These are phyloP conservation scores for Polyommatus icarus DNA, from an alignment of 2,888 invertebrate genomes.

Conservation along the genomic window DNA sequence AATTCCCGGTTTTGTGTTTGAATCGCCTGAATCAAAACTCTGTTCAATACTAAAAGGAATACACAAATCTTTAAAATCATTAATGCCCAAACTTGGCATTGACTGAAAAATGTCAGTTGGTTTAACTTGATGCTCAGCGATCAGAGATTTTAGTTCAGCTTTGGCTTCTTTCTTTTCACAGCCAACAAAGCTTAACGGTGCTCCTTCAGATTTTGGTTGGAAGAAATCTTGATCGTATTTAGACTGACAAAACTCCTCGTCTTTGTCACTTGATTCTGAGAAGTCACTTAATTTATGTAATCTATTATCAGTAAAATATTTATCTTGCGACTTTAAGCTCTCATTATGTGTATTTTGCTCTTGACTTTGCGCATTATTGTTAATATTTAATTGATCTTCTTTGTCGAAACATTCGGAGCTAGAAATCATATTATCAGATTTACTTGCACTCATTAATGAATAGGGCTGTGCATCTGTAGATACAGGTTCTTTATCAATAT, in stretches of 20 bases:
- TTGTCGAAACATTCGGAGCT: not conserved
- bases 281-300: not conserved
- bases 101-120: slow-evolving; percentile 29
- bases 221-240: slow-evolving; percentile 10
- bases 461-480: not conserved
- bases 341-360: not conserved
- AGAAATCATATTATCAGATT: not conserved
- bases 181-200: slow-evolving; percentile 18
- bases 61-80: slow-evolving; percentile 30
- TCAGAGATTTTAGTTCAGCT: not conserved
- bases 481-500: not conserved
- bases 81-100: slow-evolving; percentile 26
- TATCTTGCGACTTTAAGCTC: not conserved
- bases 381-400: not conserved
- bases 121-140: slow-evolving; percentile 19
- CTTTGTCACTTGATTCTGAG: slow-evolving; percentile 6
- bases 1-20: slow-evolving; percentile 21
- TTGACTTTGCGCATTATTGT: not conserved
- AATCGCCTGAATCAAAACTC: not conserved
- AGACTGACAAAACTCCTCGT: not conserved
- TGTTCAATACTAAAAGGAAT: slow-evolving; percentile 27
- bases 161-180: slow-evolving; percentile 19
- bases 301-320: not conserved
- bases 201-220: slow-evolving; percentile 5
- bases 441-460: not conserved